Conservation (phyloP, 2,113 vertebrate genomes). For the Grus americana region DNA sequence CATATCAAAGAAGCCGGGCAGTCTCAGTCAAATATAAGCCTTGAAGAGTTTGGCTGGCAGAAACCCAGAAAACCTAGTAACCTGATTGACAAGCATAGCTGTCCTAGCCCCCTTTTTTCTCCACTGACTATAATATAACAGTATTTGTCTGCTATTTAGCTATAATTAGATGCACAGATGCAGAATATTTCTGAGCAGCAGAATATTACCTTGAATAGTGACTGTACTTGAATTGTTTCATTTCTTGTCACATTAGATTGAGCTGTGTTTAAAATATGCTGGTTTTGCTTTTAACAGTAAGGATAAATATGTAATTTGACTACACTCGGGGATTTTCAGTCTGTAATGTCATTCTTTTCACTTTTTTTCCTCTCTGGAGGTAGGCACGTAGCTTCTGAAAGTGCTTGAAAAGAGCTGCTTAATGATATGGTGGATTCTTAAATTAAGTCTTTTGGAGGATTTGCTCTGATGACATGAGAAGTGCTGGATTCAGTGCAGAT, state of each 20-base stretch:
- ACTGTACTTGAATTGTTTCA: background rate
- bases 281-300: background rate
- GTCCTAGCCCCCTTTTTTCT: background rate
- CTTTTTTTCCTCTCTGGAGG: slow-evolving; percentile 36
- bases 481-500: background rate
- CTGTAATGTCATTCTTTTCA: background rate
- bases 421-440: background rate
- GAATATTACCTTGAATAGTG: background rate
- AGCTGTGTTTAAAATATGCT: slow-evolving; percentile 14
- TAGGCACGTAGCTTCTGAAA: slow-evolving; percentile 1
- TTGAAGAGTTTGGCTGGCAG: background rate
- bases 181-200: background rate
- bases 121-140: background rate
- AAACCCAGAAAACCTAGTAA: background rate
- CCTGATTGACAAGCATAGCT: background rate
- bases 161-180: background rate
- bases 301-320: background rate
- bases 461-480: background rate
- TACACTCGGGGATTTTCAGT: background rate
- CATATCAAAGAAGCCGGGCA: background rate
- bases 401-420: background rate
- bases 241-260: background rate
- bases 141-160: background rate
- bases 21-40: background rate
- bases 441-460: background rate